Evolutionary conservation across 2,113 vertebrate genomes (phyloP).

Genomic region (Pleuronectes platessa): DNA sequence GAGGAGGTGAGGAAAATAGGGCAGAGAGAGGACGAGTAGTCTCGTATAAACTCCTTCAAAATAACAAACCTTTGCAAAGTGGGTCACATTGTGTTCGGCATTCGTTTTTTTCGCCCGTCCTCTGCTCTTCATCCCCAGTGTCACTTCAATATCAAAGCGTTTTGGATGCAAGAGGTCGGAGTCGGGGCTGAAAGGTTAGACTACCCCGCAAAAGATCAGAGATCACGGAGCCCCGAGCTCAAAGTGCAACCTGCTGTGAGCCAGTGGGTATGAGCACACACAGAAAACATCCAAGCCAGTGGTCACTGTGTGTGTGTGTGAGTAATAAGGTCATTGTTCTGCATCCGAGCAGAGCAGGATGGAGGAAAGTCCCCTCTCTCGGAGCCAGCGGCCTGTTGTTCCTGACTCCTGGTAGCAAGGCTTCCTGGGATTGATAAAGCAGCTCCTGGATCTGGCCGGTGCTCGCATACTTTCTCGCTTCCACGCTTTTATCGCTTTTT

Average conservation of each 20-base stretch:
- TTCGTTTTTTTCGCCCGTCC: background rate
- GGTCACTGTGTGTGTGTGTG: slow-evolving; percentile 35
- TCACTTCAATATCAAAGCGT: slow-evolving; percentile 9
- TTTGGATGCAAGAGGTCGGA: background rate
- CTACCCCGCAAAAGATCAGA: slow-evolving; percentile 14
- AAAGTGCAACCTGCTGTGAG: slow-evolving; percentile 56
- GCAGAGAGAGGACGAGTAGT: slow-evolving; percentile 38
- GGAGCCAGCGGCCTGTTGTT: slow-evolving; percentile 69
- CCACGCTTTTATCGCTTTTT: slow-evolving; percentile 43
- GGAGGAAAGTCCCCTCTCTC: slow-evolving; percentile 81
- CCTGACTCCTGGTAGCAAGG: slow-evolving; percentile 68
- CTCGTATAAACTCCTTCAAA: slow-evolving; percentile 15
- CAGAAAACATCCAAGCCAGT: slow-evolving; percentile 36
- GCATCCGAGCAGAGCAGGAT: slow-evolving; percentile 60
- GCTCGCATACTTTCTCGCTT: slow-evolving; percentile 57
- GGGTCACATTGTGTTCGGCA: slow-evolving; percentile 56
- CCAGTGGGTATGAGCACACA: slow-evolving; percentile 37
- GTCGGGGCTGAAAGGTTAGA: background rate
- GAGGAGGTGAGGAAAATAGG: slow-evolving; percentile 28
- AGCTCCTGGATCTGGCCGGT: slow-evolving; percentile 28
- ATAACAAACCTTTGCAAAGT: slow-evolving; percentile 52
- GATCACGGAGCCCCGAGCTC: slow-evolving; percentile 26
- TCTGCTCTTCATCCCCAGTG: background rate
- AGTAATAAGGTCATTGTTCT: slow-evolving; percentile 75
- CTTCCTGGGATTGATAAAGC: slow-evolving; percentile 79